These are phyloP conservation scores for Spilogale gracilis DNA, from an alignment of 2,113 vertebrate species.

Conservation along the genomic window DNA sequence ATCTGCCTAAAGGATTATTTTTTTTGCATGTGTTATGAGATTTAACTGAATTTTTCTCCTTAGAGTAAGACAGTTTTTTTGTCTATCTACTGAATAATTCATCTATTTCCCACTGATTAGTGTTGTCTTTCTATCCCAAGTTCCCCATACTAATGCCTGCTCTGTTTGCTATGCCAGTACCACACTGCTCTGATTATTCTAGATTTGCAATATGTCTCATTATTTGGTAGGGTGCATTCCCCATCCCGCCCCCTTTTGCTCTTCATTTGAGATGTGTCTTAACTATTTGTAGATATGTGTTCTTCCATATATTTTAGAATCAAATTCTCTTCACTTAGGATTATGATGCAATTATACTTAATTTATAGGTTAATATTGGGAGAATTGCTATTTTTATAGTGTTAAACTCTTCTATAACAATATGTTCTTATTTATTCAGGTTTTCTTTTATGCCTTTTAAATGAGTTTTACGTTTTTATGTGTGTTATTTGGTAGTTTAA, in stretches of 20 bases:
- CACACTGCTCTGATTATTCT: background rate
- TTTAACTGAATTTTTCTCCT: background rate
- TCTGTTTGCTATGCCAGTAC: background rate
- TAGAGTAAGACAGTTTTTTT: background rate
- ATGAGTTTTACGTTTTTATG: background rate
- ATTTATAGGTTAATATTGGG: background rate
- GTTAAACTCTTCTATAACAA: background rate
- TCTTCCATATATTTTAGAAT: background rate
- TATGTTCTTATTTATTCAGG: background rate
- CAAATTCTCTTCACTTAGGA: background rate
- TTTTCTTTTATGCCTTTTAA: background rate
- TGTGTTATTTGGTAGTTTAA: background rate
- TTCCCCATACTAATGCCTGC: background rate
- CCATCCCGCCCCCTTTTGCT: background rate
- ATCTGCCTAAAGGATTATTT: background rate
- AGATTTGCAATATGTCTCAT: background rate
- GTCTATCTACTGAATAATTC: background rate
- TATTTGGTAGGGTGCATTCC: background rate
- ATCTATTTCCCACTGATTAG: background rate
- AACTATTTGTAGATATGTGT: background rate
- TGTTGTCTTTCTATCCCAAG: background rate
- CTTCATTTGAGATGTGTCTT: background rate
- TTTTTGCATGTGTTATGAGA: background rate
- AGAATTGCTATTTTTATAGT: conserved; percentile 12
- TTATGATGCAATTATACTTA: background rate